Evolutionary conservation across 1,140 invertebrate genomes (phyloP), one percentile per base, ranked within the genome.

Genomic region (Homarus americanus): DNA sequence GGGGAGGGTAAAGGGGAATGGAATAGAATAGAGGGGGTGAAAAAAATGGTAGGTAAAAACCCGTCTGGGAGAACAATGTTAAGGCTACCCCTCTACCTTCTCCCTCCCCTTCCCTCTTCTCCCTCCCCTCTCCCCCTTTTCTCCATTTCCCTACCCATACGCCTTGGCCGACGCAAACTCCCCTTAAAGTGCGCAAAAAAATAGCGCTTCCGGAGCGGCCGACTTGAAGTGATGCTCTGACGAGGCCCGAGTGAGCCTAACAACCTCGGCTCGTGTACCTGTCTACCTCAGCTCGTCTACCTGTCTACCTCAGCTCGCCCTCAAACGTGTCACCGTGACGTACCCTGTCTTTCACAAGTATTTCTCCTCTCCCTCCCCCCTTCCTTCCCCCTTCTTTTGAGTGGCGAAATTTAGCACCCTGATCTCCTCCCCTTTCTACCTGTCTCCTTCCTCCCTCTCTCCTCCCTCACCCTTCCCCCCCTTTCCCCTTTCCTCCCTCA

Each of bases 41-140:
- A 28, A 40, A 41, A 34, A 32, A 73, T 15, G 1, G 24, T 12
- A 24, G 28, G 66, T 58, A 82, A 82, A 82, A 82, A 82, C 17
- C 44, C 38, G 58, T 84, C 82, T 84, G 63, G n/a, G 38, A 41
- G 63, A 58, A 69, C 82, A 72, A 69, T 73, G 66, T 84, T 20
- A n/a, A 32, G n/a, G 5, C 72, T 78, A 34, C 36, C 82, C 36
- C 58, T 69, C 82, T 32, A 15, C 79, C 4, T 36, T n/a, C 24
- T n/a, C 40, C 24, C 24, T 24, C 53, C 10, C 40, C 36, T 24
- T 28, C n/a, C 32, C 38, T 53, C 5, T 28, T n/a, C 79, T n/a
- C 41, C 44, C 38, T 44, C 78, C 28, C 38, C 5, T 49, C 34
- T 36, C 20, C 28, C 17, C 40, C 58, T 72, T 5, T 28, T 20